Evolutionary conservation across 2,797 vertebrate genomes (phyloP).

Genomic region (Callimico goeldii): DNA sequence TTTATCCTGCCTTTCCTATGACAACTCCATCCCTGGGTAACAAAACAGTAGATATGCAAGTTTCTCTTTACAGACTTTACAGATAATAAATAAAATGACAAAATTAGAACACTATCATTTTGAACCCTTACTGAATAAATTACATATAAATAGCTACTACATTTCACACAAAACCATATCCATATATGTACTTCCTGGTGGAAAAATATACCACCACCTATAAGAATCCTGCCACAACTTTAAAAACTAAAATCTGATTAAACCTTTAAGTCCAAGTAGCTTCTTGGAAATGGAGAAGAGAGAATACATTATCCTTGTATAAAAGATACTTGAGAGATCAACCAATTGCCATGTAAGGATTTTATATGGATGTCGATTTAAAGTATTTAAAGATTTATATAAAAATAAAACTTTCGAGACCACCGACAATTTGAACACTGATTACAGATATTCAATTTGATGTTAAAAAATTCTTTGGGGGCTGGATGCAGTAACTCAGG

Average conservation of each 20-base stretch:
- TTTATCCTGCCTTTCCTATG: background rate
- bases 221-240: background rate
- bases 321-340: background rate
- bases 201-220: background rate
- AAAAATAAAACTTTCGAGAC: background rate
- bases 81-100: background rate
- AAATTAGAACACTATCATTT: background rate
- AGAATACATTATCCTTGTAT: background rate
- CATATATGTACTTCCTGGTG: background rate
- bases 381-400: slow-evolving; percentile 10
- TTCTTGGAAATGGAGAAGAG: background rate
- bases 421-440: background rate
- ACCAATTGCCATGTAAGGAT: background rate
- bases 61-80: background rate
- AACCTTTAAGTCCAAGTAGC: slow-evolving; percentile 39
- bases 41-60: background rate
- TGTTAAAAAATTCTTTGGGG: background rate
- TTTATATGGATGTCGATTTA: background rate
- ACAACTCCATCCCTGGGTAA: background rate
- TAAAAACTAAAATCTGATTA: background rate
- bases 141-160: background rate
- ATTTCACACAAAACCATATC: background rate
- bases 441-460: background rate
- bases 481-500: too few relatives aligned
- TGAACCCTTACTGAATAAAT: background rate